Evolutionary conservation across 1,140 invertebrate species (phyloP), one percentile per base, ranked within the genome.

Genomic region (Steinernema khuongi): DNA sequence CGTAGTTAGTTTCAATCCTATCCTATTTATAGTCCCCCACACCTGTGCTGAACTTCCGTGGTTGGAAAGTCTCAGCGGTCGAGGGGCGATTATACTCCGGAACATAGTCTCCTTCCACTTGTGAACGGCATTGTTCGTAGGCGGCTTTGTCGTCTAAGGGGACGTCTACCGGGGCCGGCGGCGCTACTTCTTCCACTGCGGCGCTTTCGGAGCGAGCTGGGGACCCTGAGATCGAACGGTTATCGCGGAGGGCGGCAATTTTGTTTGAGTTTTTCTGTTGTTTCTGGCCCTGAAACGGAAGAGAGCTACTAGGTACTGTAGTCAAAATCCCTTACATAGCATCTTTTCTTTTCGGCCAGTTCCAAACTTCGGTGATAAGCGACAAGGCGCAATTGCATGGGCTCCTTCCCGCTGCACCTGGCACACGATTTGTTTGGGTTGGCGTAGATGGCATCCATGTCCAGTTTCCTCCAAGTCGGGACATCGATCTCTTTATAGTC

Each of bases 401-500:
- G 36, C 36, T 41, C n/a, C 7, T 41, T n/a, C 7, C 36, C 36
- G n/a, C 7, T 41, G n/a, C 36, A 41, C 7, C n/a, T 7, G n/a
- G 7, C n/a, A n/a, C 36, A 41, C 7, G 7, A 11, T 7, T 41
- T n/a, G 7, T 41, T 41, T 41, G 36, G 36, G 36, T 41, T n/a
- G 36, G 36, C 7, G 19, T 60, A 60, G 4, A 26, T 2, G 11
- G 50, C 4, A 22, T 60, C 50, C 11, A 26, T 17, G 22, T 60
- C 50, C 14, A 60, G 14, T 11, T 22, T 14, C 50, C 22, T 60
- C 50, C 50, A 60, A 14, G 50, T 60, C 14, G 50, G 50, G 7
- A 60, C 50, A 60, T 60, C 50, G 7, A 60, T 60, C 26, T 60
- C 50, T 22, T 60, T 60, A 22, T 60, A 60, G 50, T 60, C 50